Evolutionary conservation across 1,140 invertebrate species (phyloP), one percentile per base, ranked within the genome.

Genomic region (Thaumatotibia leucotreta): DNA sequence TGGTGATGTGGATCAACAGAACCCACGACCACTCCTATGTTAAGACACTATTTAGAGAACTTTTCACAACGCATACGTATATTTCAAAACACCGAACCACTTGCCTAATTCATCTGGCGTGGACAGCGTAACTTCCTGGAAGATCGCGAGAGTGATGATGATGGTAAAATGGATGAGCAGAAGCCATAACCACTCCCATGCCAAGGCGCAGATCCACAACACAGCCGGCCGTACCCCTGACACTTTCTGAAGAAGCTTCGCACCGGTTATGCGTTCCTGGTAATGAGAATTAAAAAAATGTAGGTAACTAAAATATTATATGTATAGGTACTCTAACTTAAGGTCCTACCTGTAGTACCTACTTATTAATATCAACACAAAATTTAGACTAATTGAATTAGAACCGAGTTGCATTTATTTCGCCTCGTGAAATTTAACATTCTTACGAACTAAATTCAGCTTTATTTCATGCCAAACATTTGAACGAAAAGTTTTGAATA

Each of bases 181-280:
- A 63, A 95, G 92, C 58, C 94, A 95, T 23, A 94, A 80, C 75
- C 93, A 92, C 80, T 97, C 96, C 94, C 95, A 97, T 0, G 95
- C 39, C 20, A 95, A 93, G 0, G 94, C 93, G 0, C 94, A 91
- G 1, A 93, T 61, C 96, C 96, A 97, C 84, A 95, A 95, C 0
- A 93, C 93, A n/a, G 93, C 87, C 0, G 95, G 93, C 39, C 94
- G 93, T 0, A 95, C 95, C 1, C 97, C 96, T 49, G 95, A 96
- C 20, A 97, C 95, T 79, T 95, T 92, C 69, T 93, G 92, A 0
- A 92, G 85, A 0, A 93, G 77, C 73, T 93, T 93, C 29, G 93
- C 91, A 1, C 92, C 88, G 49, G 89, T 92, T 61, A 84, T 84
- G 39, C 92, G 90, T 76, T 93, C 92, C 86, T 93, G 80, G 65